Evolutionary conservation across 2,888 invertebrate genomes (phyloP).

Genomic region (Isoperla grammatica): DNA sequence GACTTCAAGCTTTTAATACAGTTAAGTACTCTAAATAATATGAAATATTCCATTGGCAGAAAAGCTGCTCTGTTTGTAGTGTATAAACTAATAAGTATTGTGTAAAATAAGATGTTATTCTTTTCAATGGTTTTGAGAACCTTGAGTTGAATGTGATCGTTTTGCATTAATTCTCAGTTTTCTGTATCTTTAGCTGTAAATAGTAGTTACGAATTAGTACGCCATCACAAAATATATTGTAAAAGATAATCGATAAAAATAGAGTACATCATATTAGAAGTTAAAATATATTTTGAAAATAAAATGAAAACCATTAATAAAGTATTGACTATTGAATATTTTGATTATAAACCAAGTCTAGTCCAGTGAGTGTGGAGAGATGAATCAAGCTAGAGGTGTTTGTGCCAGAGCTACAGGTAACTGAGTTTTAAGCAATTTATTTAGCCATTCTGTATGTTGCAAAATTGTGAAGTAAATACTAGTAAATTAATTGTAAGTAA

Average conservation of each 20-base stretch:
- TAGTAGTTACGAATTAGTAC: background rate
- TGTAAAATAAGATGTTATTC: conserved; percentile 24
- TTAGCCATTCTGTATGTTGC: too few relatives aligned
- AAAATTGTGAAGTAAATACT: too few relatives aligned
- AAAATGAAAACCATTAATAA: too few relatives aligned
- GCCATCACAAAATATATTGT: too few relatives aligned
- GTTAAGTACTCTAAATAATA: conserved; percentile 14
- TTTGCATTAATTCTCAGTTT: conserved; percentile 20
- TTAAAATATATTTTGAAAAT: conserved; percentile 29
- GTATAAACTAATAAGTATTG: conserved; percentile 17
- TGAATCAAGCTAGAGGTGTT: too few relatives aligned
- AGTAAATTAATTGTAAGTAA: too few relatives aligned
- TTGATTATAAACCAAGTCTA: conserved; percentile 30
- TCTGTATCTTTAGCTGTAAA: conserved; percentile 26
- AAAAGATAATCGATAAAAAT: too few relatives aligned
- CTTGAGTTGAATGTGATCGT: conserved; percentile 11
- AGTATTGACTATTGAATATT: conserved; percentile 23
- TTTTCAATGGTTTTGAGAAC: conserved; percentile 24
- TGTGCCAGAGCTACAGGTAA: too few relatives aligned
- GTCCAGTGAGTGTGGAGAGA: conserved; percentile 19
- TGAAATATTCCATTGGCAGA: conserved; percentile 9
- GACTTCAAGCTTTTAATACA: too few relatives aligned
- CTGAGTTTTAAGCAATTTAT: too few relatives aligned
- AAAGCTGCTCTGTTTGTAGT: conserved; percentile 8
- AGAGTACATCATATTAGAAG: too few relatives aligned